Evolutionary conservation across 23 tunicate genomes (phyloP), one percentile per base, ranked within the genome.

Genomic region (Ascidia mentula): DNA sequence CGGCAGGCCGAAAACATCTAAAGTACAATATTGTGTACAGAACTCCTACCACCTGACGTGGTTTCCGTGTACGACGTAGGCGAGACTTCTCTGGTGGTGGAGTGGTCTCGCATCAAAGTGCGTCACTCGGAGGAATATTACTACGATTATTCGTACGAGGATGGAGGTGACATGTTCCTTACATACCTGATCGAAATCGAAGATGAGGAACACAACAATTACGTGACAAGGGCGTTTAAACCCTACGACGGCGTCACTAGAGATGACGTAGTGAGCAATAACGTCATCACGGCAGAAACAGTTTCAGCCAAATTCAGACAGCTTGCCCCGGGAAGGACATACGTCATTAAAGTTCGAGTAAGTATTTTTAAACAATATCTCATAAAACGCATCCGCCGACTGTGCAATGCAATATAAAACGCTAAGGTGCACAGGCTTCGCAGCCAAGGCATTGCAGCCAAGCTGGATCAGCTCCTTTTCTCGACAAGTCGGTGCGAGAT

Each of bases 141-240:
- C 22, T 59, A 61, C 46, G 40, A 59, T 32, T 31, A 32, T n/a
- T 80, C 36, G 18, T 39, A 39, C 31, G 85, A 73, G 12, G 77
- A 40, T 32, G 59, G 85, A 36, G 85, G 24, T 15, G 85, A 80
- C 31, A 45, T 20, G 39, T 37, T 75, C 12, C n/a, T 84, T 4
- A 82, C 73, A n/a, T 86, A 86, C 53, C 40, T 76, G 0, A 86
- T 85, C 36, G 92, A 87, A 76, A 76, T 87, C 36, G 46, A 24
- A 8, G 85, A 87, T 37, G 39, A 32, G 46, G 18, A 72, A 31
- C 38, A 38, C 31, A 32, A 75, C 30, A 6, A 13, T 26, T 31
- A 69, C 30, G 31, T 34, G 38, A 34, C 85, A 30, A n/a, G 71
- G 40, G 13, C 65, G 2, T 81, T 81, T 75, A 39, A 81, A 8